These are phyloP conservation scores for Ormyrus nitidulus DNA, from an alignment of 2,888 invertebrate species.

Conservation along the genomic window DNA sequence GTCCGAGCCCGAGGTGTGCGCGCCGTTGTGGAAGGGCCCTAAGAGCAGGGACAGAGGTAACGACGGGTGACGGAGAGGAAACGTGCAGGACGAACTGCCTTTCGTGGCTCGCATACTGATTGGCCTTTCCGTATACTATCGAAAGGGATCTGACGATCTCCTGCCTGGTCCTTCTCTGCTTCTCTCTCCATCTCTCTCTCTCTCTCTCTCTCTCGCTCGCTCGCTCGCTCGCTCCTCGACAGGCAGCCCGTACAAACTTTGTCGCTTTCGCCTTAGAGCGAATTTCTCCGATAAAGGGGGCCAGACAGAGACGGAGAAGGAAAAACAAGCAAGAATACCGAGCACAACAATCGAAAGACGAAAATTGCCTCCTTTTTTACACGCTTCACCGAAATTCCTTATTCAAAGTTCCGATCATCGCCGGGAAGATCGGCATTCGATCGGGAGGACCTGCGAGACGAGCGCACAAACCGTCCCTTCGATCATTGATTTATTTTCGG, in stretches of 20 bases:
- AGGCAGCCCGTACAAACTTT: conserved; percentile 30
- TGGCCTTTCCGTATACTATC: conserved; percentile 59
- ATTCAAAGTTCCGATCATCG: conserved; percentile 30
- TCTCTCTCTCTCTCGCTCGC: conserved; percentile 15
- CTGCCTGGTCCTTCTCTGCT: not conserved
- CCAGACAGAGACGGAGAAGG: not conserved
- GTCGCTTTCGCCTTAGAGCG: conserved; percentile 42
- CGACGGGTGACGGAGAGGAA: conserved; percentile 55
- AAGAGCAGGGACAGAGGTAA: conserved; percentile 59
- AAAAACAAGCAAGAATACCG: not conserved
- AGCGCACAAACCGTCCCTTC: conserved; percentile 32
- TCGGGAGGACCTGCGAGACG: conserved; percentile 51
- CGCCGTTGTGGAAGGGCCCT: conserved; percentile 40
- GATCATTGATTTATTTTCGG: conserved; percentile 5
- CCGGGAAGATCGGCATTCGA: conserved; percentile 5
- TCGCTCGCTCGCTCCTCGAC: not conserved
- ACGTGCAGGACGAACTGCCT: conserved; percentile 61
- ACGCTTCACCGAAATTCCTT: conserved; percentile 27
- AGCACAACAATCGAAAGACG: conserved; percentile 28
- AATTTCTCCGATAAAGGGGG: conserved; percentile 43
- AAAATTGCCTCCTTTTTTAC: conserved; percentile 44
- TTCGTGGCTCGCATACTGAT: conserved; percentile 75
- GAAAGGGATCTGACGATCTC: conserved; percentile 53
- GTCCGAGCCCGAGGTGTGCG: too few relatives aligned
- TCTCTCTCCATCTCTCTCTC: conserved; percentile 15